phyloP scores from a whole-genome alignment of 2,797 vertebrate genomes.

The Orestias chungarensis region DNA sequence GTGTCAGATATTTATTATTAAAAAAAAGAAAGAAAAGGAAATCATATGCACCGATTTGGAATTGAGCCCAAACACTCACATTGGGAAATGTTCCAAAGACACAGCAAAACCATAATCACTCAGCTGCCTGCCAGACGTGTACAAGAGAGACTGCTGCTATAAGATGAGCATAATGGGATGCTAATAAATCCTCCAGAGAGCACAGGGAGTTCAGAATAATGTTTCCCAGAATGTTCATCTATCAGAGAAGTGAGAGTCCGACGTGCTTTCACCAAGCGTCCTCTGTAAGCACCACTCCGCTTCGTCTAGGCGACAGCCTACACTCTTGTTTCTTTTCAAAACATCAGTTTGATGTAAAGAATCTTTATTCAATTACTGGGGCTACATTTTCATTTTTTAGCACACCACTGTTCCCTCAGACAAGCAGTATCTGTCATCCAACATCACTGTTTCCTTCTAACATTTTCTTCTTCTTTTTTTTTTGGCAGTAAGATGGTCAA shows the following conservation, averaged over 20 bases:
- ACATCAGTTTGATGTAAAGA: conserved; percentile 49
- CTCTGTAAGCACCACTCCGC: conserved; percentile 19
- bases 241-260: conserved; percentile 44
- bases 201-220: conserved; percentile 45
- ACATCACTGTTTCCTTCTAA: not conserved
- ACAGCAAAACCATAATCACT: conserved; percentile 49
- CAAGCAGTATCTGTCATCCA: conserved; percentile 6
- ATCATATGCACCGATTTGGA: conserved; percentile 41
- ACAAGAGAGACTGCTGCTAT: conserved; percentile 52
- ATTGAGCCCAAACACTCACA: conserved; percentile 21
- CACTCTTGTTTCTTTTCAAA: conserved; percentile 26
- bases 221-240: conserved; percentile 65
- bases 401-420: conserved; percentile 17
- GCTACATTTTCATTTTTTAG: conserved; percentile 18
- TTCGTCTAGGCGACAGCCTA: conserved; percentile 22
- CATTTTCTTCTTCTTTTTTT: not conserved
- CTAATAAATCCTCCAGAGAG: conserved; percentile 67
- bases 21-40: conserved; percentile 18
- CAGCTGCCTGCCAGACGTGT: conserved; percentile 46
- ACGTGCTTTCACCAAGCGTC: conserved; percentile 37
- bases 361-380: conserved; percentile 29
- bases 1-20: conserved; percentile 35
- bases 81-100: conserved; percentile 36
- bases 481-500: not conserved
- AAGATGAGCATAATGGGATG: conserved; percentile 62